Evolutionary conservation across 2,797 vertebrate genomes (phyloP).

Genomic region (Cuculus canorus): DNA sequence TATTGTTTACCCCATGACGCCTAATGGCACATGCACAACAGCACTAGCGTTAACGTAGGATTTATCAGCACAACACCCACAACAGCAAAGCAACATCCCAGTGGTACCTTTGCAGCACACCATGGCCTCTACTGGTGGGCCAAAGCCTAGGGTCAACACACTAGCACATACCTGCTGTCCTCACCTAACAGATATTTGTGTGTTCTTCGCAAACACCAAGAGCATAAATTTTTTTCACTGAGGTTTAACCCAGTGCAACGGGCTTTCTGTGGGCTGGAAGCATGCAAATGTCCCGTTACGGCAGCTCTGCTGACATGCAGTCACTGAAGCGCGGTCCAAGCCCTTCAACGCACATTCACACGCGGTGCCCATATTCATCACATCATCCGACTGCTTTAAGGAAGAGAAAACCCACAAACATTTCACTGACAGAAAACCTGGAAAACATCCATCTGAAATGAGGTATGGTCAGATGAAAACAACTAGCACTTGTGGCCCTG

Average conservation of each 20-base stretch:
- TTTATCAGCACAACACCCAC: not conserved
- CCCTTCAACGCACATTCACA: not conserved
- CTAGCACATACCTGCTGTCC: not conserved
- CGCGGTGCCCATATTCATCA: not conserved
- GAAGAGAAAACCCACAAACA: conserved; percentile 6
- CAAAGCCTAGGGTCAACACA: not conserved
- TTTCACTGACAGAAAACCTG: conserved; percentile 27
- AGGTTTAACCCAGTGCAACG: not conserved
- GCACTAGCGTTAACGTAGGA: rapidly evolving
- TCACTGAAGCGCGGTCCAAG: not conserved
- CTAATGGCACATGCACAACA: not conserved
- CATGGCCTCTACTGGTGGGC: not conserved
- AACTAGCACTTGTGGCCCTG: not conserved
- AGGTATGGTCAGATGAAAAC: conserved; percentile 11
- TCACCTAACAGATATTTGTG: not conserved
- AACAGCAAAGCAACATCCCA: not conserved
- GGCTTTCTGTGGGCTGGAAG: not conserved
- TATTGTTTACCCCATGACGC: not conserved
- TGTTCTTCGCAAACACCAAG: not conserved
- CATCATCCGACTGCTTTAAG: not conserved
- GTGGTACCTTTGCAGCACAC: not conserved
- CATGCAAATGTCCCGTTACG: not conserved
- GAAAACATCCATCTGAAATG: conserved; percentile 22
- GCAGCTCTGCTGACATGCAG: not conserved
- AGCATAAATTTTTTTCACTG: not conserved